Evolutionary conservation across 2,113 vertebrate species (phyloP).

Genomic region (Sorex araneus): DNA sequence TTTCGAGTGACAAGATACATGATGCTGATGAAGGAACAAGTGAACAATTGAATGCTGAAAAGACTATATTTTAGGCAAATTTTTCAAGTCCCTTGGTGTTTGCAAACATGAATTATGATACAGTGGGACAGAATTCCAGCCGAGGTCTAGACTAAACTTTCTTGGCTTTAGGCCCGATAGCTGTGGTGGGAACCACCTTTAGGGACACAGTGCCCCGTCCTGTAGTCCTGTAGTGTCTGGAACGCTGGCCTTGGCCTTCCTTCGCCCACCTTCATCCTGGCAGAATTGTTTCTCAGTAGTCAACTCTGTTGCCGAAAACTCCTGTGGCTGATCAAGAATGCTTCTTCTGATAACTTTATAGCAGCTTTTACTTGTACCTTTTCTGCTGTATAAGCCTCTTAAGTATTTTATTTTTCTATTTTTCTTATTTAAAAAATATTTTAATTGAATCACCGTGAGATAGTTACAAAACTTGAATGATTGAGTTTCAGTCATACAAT

Average conservation of each 20-base stretch:
- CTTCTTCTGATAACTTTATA: neutral
- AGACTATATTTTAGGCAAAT: slow-evolving; percentile 25
- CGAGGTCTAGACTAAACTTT: neutral
- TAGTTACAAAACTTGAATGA: too few species aligned
- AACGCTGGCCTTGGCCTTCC: too few species aligned
- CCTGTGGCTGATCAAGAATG: neutral
- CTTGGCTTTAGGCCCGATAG: neutral
- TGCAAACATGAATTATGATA: neutral
- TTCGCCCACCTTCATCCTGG: too few species aligned
- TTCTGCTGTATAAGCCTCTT: neutral
- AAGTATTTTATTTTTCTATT: too few species aligned
- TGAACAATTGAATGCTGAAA: slow-evolving; percentile 39
- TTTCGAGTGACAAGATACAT: neutral
- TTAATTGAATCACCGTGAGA: too few species aligned
- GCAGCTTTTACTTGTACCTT: neutral
- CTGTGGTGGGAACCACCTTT: slow-evolving; percentile 2
- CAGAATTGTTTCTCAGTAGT: neutral
- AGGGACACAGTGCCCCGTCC: neutral
- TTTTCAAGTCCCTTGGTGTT: neutral
- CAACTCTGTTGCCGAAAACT: neutral
- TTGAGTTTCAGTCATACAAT: too few species aligned
- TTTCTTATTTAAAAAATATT: too few species aligned
- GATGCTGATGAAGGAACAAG: neutral
- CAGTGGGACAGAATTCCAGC: neutral
- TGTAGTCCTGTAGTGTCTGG: too few species aligned